Base-by-base conservation (phyloP, 35 echinoderm and acorn worm genomes). In the Apostichopus californicus region DNA sequence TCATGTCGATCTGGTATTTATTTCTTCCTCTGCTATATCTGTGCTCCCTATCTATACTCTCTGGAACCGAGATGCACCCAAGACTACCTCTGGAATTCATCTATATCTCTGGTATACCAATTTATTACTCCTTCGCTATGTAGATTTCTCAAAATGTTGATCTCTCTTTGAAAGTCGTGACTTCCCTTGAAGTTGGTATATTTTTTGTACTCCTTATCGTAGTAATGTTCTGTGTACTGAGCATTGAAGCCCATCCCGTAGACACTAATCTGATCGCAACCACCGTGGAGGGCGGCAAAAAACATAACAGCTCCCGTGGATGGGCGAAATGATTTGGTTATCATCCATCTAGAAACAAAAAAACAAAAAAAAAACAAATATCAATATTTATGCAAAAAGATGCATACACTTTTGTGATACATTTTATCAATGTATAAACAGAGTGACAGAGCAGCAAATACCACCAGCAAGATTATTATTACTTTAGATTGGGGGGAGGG, bases 81-180 rank as follows among this genome's bases (percentile, higher is more conserved):
- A 57, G 13, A 22, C 86, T 88, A 88, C 55, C 58, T 88, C 5
- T 88, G 55, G 21, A 88, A 88, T 5, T 28, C 65, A 14, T 64
- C 14, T 8, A 98, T 95, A 83, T 98, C 97, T 94, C 97, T 77
- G 58, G 94, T 96, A 86, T 98, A 96, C 97, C 97, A 98, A 23
- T 65, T 86, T 9, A 96, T 94, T 8, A 96, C 78, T 52, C 91
- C 93, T 55, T 92, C 94, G 54, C 63, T 73, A 86, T 96, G 89
- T 8, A 98, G 77, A 57, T 77, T 17, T 66, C 91, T 88, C 61
- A 95, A 86, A 10, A 98, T 92, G 12, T 10, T 57, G 71, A 96
- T 93, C 77, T 98, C 97, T 85, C 66, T 92, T 17, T 78, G 57
- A 66, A 96, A 98, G 63, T 98, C 97, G 79, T 98, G 97, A 53